These are phyloP conservation scores for Drosophila ambigua DNA, from an alignment of 1,140 invertebrate species.

Conservation along the genomic window DNA sequence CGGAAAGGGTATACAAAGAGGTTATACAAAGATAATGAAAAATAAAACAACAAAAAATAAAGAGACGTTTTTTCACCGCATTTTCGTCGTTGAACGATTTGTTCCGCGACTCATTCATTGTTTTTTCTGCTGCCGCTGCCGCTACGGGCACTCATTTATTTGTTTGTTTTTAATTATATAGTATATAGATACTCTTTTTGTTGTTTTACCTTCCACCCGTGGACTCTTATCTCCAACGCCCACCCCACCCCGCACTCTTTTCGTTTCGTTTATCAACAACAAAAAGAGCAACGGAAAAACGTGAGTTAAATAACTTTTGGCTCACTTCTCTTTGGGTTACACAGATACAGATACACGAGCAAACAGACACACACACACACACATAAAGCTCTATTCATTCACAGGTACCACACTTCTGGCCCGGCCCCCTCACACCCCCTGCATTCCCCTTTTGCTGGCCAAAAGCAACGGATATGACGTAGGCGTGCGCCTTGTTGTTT, in stretches of 20 bases:
- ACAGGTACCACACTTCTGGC: slow-evolving; percentile 40
- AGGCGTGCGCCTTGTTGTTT: slow-evolving; percentile 15
- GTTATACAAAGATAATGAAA: too few species aligned
- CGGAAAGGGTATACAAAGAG: too few species aligned
- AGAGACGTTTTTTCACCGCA: too few species aligned
- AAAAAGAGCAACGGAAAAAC: slow-evolving; percentile 38
- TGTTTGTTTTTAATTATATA: slow-evolving; percentile 54
- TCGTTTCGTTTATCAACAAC: slow-evolving; percentile 42
- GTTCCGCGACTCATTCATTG: slow-evolving; percentile 12
- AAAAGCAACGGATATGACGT: slow-evolving; percentile 52
- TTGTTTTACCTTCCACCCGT: slow-evolving; percentile 10
- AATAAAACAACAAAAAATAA: too few species aligned
- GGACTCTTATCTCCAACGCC: slow-evolving; percentile 30
- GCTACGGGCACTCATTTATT: slow-evolving; percentile 34
- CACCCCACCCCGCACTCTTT: not conserved
- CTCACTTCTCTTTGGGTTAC: slow-evolving; percentile 25
- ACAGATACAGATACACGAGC: slow-evolving; percentile 30
- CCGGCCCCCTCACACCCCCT: not conserved
- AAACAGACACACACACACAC: slow-evolving; percentile 7
- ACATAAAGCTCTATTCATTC: slow-evolving; percentile 45
- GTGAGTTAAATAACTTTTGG: slow-evolving; percentile 60
- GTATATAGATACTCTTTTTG: slow-evolving; percentile 23
- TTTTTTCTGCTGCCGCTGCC: not conserved
- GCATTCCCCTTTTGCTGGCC: slow-evolving; percentile 29
- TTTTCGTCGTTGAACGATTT: slow-evolving; percentile 2